A percentile compares a stretch with the other conserved stretches of the same genome.
Conservation (phyloP, 2,113 vertebrate genomes). For the Atrichornis clamosus region DNA sequence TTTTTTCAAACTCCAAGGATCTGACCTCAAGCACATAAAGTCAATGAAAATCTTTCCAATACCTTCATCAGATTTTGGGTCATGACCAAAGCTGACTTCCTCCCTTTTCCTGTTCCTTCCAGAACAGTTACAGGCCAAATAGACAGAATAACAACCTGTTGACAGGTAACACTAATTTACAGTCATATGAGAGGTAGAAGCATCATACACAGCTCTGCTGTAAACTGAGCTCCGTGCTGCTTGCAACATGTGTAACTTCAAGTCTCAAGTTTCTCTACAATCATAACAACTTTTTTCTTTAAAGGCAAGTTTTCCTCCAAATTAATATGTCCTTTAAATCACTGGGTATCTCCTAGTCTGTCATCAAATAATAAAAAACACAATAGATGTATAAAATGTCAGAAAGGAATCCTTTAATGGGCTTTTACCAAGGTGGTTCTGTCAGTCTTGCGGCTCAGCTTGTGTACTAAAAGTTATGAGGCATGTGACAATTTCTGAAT, state of each 20-base stretch:
- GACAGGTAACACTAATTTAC: conserved; percentile 28
- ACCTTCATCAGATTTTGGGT: background rate
- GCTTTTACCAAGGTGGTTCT: background rate
- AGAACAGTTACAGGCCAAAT: background rate
- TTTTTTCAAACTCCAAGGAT: background rate
- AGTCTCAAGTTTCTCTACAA: conserved; percentile 4
- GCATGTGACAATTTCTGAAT: background rate
- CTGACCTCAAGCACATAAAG: background rate
- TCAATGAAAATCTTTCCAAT: background rate
- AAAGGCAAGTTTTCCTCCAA: background rate
- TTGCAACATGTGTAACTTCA: background rate
- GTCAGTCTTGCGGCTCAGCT: background rate
- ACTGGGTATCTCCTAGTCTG: background rate
- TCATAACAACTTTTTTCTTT: background rate
- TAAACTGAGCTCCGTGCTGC: background rate
- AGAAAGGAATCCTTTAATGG: background rate
- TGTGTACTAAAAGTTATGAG: rapidly evolving
- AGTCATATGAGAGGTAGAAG: background rate
- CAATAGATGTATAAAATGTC: background rate
- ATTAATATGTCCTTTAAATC: background rate
- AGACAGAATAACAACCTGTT: conserved; percentile 26
- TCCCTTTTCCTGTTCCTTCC: background rate
- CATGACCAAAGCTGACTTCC: background rate
- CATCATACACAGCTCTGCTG: background rate
- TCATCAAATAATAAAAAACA: conserved; percentile 3